Conservation (phyloP, 2,888 invertebrate genomes). For the Euclidia mi region DNA sequence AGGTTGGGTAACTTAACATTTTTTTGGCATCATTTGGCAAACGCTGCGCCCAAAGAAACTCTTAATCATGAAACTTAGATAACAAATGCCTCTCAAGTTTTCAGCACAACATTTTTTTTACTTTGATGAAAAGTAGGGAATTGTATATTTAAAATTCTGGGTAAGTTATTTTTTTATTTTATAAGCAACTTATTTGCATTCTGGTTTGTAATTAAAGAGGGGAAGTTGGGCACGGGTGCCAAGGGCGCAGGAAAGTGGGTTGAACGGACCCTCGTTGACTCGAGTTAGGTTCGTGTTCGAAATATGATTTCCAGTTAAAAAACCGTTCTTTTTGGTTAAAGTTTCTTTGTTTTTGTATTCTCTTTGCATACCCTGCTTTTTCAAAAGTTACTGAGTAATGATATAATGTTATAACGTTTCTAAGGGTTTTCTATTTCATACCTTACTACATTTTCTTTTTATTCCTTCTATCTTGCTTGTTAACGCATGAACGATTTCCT, state of each 20-base stretch:
- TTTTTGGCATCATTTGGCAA: slow-evolving; percentile 73
- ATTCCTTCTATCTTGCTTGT: no score
- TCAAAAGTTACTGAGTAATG: no score
- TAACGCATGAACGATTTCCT: no score
- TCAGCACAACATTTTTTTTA: slow-evolving; percentile 64
- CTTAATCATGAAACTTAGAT: slow-evolving; percentile 83
- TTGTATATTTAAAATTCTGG: slow-evolving; percentile 67
- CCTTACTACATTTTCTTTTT: no score
- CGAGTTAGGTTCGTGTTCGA: slow-evolving; percentile 32
- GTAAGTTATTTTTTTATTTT: slow-evolving; percentile 67
- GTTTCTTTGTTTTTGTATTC: neutral
- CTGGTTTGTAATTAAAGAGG: slow-evolving; percentile 70
- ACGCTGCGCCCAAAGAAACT: slow-evolving; percentile 64
- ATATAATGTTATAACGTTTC: no score
- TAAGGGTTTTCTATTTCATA: no score
- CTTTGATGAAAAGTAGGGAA: slow-evolving; percentile 70
- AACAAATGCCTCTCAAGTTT: slow-evolving; percentile 78
- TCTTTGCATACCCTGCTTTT: neutral
- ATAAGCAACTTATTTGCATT: slow-evolving; percentile 78
- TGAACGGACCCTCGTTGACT: slow-evolving; percentile 22
- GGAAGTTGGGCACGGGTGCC: slow-evolving; percentile 51
- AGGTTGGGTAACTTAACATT: slow-evolving; percentile 66
- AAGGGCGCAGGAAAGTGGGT: slow-evolving; percentile 46
- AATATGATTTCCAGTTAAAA: slow-evolving; percentile 26
- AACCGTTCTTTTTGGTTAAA: neutral